Base-by-base conservation (phyloP, 2,113 vertebrate genomes). In the Tupaia tana region DNA sequence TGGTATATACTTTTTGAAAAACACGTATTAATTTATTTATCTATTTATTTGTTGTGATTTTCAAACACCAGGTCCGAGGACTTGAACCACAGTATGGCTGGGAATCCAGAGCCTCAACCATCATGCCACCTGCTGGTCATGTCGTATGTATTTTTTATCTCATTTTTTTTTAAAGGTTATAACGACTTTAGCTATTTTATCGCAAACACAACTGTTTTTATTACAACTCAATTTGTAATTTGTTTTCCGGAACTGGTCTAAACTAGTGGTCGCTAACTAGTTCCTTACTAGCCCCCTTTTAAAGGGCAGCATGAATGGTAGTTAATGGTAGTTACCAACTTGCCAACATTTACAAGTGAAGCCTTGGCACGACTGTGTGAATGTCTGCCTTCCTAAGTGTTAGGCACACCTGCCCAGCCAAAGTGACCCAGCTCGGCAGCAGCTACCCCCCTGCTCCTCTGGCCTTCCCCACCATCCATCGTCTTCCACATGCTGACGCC, bases 231-330 rank as follows among this genome's bases (percentile, higher is more conserved):
- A 29, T 94, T 86, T 91, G 54, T 20, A 93, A 27, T 64, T 86
- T 90, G 66, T 61, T 95, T 96, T 52, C 54, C 87, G 59, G 69
- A 94, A 78, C 8, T 94, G 25, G 90, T 69, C 31, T 88, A 93
- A 91, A 78, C 54, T 77, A 52, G 58, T 9, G 4, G 34, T 80
- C 88, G 73, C 20, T 81, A 92, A 93, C 25, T 93, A 52, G 67
- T 63, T 27, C 25, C 74, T 59, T 90, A 69, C 2, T 70, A 63
- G 15, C 1, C 7, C 58, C n/a, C 34, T 84, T 89, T 84, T 25
- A 77, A 86, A 96, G 70, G 81, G 54, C 6, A 78, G 34, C 54
- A 94, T 89, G 92, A 29, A 79, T 58, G 87, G 18, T 61, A 75
- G 14, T 84, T 70, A 94, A 2, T 75, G 31, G 2, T 64, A 54